Conservation (phyloP, 2,113 vertebrate species). For the Sminthopsis crassicaudata region DNA sequence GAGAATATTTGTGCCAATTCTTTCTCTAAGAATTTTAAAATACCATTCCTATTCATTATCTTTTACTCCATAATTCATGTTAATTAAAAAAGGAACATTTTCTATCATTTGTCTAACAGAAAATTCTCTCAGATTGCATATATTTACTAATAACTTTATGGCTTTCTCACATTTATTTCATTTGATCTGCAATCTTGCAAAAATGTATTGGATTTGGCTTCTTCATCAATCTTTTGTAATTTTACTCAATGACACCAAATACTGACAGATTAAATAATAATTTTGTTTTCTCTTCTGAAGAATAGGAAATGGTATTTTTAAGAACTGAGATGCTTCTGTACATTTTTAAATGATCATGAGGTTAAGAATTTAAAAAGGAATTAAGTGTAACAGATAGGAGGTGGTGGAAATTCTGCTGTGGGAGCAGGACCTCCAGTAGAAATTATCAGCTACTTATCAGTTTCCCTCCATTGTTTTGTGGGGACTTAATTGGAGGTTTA, state of each 20-base stretch:
- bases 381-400: not conserved
- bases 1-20: not conserved
- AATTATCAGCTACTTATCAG: not conserved
- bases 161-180: slow-evolving; percentile 43
- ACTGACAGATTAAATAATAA: slow-evolving; percentile 36
- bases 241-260: slow-evolving; percentile 23
- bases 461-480: not conserved
- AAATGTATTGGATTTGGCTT: slow-evolving; percentile 31
- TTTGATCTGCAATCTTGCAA: slow-evolving; percentile 52
- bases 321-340: not conserved
- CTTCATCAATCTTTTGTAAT: slow-evolving; percentile 43
- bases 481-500: not conserved
- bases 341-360: slow-evolving; percentile 22
- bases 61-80: not conserved
- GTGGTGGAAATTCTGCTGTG: not conserved
- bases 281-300: slow-evolving; percentile 14
- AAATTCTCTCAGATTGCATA: slow-evolving; percentile 35
- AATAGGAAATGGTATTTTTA: slow-evolving; percentile 9
- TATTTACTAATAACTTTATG: slow-evolving; percentile 30
- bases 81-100: slow-evolving; percentile 35
- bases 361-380: not conserved
- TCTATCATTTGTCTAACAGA: not conserved
- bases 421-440: not conserved
- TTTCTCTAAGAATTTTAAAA: not conserved
- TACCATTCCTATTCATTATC: slow-evolving; percentile 9